Evolutionary conservation across 1,140 invertebrate genomes (phyloP).

Genomic region (Saccostrea cuccullata): DNA sequence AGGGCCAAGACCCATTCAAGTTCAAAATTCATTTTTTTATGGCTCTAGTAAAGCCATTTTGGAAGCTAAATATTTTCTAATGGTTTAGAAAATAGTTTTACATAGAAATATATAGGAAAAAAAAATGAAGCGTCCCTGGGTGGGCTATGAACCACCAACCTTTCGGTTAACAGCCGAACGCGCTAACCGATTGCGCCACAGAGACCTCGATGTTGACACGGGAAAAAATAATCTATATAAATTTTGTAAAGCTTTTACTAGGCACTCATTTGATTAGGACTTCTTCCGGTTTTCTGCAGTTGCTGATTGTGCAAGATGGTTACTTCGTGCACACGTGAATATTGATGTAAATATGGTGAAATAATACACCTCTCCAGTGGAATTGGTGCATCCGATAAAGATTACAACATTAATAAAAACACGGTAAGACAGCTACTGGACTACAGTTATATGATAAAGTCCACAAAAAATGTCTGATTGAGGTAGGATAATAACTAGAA

Average conservation of each 20-base stretch:
- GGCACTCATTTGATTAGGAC: constrained; percentile 3
- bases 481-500: too few relatives aligned
- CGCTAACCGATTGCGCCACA: constrained; percentile 65
- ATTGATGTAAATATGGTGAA: neutral
- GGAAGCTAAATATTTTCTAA: too few relatives aligned
- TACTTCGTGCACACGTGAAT: neutral
- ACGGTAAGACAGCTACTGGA: neutral
- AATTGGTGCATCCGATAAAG: neutral
- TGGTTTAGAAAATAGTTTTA: too few relatives aligned
- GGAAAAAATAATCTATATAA: neutral
- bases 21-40: too few relatives aligned
- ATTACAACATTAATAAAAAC: neutral
- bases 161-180: constrained; percentile 75
- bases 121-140: constrained; percentile 62
- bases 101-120: neutral
- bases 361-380: neutral
- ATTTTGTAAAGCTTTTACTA: neutral
- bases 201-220: constrained; percentile 29
- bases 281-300: constrained; percentile 15
- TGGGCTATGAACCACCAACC: constrained; percentile 74
- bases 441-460: neutral
- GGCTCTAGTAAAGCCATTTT: too few relatives aligned
- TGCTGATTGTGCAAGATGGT: neutral
- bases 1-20: too few relatives aligned
- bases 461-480: too few relatives aligned